Base-by-base conservation (phyloP, 1,140 invertebrate genomes). In the Drosophila chauvacae region DNA sequence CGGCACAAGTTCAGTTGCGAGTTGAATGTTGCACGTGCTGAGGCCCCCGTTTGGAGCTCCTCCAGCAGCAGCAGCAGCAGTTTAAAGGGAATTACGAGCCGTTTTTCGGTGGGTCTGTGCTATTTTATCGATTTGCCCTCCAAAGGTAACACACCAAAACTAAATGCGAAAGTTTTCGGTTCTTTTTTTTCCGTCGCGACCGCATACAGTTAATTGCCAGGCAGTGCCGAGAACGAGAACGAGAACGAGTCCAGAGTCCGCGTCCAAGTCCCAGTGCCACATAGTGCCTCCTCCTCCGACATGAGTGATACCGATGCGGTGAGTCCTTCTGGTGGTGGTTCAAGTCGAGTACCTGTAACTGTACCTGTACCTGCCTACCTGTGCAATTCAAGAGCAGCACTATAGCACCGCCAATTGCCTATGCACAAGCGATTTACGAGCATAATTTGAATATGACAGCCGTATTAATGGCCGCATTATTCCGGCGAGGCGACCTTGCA, bases 241-340 rank as follows among this genome's bases (percentile, higher is more conserved):
- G 42, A 53, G 51, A 78, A 62, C 70, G 72, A 50, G 55, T 62
- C 53, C 10, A 30, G 26, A 41, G 53, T 42, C 18, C 44, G 18
- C 26, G 53, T 30, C 20, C 4, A 14, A 62, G 5, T 51, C 5
- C 50, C 33, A 50, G 35, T 20, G 55, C 11, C n/a, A 39, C 62
- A 35, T 26, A 39, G 53, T 26, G 53, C 35, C 51, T 23, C 33
- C 50, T 37, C 55, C 26, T 18, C 26, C 57, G 58, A 72, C 63
- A 91, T 91, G 90, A 82, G 90, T 56, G 90, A 91, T 73, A 76
- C 90, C 66, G 90, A 91, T 90, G 90, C 90, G 88, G 90, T 91
- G 72, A 91, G 90, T 91, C 53, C 53, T 56, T 23, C 53, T 39
- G 35, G 9, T 37, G 48, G 13, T 20, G 50, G 33, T 42, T 51